Evolutionary conservation across 2,113 vertebrate species (phyloP), one percentile per base, ranked within the genome.

Genomic region (Chaetura pelagica): DNA sequence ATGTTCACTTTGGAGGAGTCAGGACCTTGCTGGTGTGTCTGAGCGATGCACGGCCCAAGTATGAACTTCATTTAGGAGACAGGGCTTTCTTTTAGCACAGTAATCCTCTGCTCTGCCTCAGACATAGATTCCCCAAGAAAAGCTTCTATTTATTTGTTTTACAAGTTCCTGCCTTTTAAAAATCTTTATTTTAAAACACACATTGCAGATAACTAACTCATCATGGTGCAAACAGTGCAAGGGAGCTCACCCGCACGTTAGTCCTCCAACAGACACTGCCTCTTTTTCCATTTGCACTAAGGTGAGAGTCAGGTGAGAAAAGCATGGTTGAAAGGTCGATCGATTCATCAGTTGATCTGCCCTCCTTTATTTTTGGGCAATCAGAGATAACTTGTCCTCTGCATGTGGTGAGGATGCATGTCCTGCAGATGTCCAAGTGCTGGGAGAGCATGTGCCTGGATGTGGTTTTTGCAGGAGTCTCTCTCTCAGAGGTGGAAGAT

Each of bases 1-100:
- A 91, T 94, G 84, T 90, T 94, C 86, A 8, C 78, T 52, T 18
- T 3, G 83, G 82, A 80, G 76, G 62, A 92, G 83, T 58, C 63
- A 16, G 87, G 61, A 32, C 35, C 59, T 59, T 7, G 2, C 69
- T 68, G 87, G 42, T 32, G 79, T 46, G 52, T 38, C 66, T 22
- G 71, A 49, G 63, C 27, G 2, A 40, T 2, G 23, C 63, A 7
- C 7, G 1, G 48, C 49, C 55, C 1, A 0, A 2, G 55, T 5
- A 15, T 6, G 51, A 18, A 3, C 12, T 35, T 54, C 46, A 6
- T 9, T 24, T 4, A 18, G 77, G 68, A 72, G 48, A 19, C 0
- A 2, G 0, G 1, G 49, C 49, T 74, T 67, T n/a, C 49, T 62
- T 29, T 30, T 9, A 26, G 61, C 38, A 6, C 54, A 64, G 26